Evolutionary conservation across 2,888 invertebrate genomes (phyloP).

Genomic region (Eristalis pertinax): DNA sequence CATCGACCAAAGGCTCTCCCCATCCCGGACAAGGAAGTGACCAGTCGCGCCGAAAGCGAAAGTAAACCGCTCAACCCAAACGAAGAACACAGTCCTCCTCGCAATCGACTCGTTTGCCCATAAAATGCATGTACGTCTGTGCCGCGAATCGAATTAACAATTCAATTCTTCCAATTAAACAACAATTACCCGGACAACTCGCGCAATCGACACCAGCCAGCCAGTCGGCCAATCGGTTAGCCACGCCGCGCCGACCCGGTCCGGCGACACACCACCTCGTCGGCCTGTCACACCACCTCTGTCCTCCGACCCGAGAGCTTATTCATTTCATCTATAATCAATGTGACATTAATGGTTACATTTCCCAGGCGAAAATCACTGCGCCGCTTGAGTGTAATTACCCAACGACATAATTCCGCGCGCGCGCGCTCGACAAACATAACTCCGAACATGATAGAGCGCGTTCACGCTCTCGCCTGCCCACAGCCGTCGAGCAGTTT

Average conservation of each 20-base stretch:
- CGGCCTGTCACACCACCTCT: not conserved
- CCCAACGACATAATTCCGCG: constrained; percentile 61
- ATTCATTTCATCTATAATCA: constrained; percentile 54
- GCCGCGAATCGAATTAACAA: not conserved
- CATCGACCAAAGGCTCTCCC: not conserved
- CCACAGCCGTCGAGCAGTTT: not conserved
- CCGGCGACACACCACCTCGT: not conserved
- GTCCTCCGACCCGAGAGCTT: not conserved
- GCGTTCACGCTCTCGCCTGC: constrained; percentile 12
- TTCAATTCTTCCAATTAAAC: constrained; percentile 1
- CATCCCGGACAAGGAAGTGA: not conserved
- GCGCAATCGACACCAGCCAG: not conserved
- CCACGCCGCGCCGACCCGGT: too few relatives aligned
- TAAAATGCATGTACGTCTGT: not conserved
- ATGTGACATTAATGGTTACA: constrained; percentile 61
- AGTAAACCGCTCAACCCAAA: not conserved
- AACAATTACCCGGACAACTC: not conserved
- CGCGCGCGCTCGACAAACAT: constrained; percentile 63
- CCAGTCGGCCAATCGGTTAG: not conserved
- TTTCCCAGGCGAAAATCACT: constrained; percentile 59
- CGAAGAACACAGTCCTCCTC: not conserved
- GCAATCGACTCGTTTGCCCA: not conserved
- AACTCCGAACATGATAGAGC: constrained; percentile 58
- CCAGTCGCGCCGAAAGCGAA: not conserved
- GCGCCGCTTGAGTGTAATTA: constrained; percentile 58